Evolutionary conservation across 2,888 invertebrate genomes (phyloP).

Genomic region (Fragum fragum): DNA sequence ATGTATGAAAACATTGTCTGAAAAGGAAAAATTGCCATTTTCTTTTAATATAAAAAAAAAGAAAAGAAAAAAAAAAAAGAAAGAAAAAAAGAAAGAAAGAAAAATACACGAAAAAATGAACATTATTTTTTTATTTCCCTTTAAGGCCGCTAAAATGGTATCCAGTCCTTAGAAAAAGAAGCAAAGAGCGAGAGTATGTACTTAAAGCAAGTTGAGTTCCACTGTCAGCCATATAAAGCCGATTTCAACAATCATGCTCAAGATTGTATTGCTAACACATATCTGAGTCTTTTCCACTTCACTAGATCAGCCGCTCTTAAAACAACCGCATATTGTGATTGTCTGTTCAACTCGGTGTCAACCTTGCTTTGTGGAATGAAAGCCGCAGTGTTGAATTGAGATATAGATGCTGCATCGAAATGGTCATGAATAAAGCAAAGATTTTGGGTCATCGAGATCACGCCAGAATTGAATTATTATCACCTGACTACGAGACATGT

Average conservation of each 20-base stretch:
- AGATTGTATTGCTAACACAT: slow-evolving; percentile 28
- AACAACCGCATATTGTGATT: slow-evolving; percentile 40
- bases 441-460: slow-evolving; percentile 5
- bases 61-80: no score
- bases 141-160: slow-evolving; percentile 1
- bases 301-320: slow-evolving; percentile 1
- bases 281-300: slow-evolving; percentile 27
- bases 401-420: slow-evolving; percentile 41
- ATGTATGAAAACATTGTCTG: no score
- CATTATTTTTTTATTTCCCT: no score
- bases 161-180: neutral
- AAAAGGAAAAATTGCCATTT: no score
- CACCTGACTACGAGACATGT: slow-evolving; percentile 19
- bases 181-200: slow-evolving; percentile 20
- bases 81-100: no score
- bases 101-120: no score
- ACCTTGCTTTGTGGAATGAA: slow-evolving; percentile 35
- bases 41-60: no score
- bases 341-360: slow-evolving; percentile 43
- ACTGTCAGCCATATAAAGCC: neutral
- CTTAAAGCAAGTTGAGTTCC: neutral
- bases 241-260: slow-evolving; percentile 38
- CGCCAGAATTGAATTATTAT: slow-evolving; percentile 9
- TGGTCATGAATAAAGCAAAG: slow-evolving; percentile 28
- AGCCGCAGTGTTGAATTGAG: slow-evolving; percentile 35